Evolutionary conservation across 2,888 invertebrate species (phyloP), one percentile per base, ranked within the genome.

Genomic region (Andrena marginata): DNA sequence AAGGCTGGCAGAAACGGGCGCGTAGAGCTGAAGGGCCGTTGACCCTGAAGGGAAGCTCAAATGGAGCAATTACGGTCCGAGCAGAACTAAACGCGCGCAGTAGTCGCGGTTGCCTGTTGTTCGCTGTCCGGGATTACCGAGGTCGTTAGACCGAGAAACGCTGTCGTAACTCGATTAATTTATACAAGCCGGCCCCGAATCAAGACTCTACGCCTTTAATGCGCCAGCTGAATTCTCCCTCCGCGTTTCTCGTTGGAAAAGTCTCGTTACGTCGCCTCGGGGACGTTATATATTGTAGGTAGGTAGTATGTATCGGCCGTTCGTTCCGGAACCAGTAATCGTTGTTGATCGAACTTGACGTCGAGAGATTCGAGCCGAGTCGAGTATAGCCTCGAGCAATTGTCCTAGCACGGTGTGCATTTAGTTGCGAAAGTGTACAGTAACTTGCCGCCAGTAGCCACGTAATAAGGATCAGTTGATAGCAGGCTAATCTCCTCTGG

Each of bases 381-480:
- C 35, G 77, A 42, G 65, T 56, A 26, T 48, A 68, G 82, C 71
- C 67, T 56, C 26, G 23, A 69, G 82, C 70, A 63, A 75, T 75
- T 59, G 68, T 68, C 51, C 71, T 54, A 71, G 77, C 77, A 26
- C 64, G 62, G 23, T 26, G 63, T 20, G 20, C 64, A 70, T 56
- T 76, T 74, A 81, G 74, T 79, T 73, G 74, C 75, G 62, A 64
- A 74, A 10, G 35, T 35, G 35, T 35, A 35, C 35, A 10, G 82
- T 80, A 81, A 82, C 72, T 86, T 78, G 77, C 48, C 59, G 51
- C 65, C 16, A 69, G 80, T 77, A 78, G 71, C 78, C 68, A 23
- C 78, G 82, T 77, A 78, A 77, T 85, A 85, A 83, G 80, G 83
- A 85, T 77, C 85, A 54, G 80, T 85, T 80, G 83, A 80, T 83